Evolutionary conservation across 37 sponge, comb jelly and placozoan genomes (phyloP).

Genomic region (Beroe ovata): DNA sequence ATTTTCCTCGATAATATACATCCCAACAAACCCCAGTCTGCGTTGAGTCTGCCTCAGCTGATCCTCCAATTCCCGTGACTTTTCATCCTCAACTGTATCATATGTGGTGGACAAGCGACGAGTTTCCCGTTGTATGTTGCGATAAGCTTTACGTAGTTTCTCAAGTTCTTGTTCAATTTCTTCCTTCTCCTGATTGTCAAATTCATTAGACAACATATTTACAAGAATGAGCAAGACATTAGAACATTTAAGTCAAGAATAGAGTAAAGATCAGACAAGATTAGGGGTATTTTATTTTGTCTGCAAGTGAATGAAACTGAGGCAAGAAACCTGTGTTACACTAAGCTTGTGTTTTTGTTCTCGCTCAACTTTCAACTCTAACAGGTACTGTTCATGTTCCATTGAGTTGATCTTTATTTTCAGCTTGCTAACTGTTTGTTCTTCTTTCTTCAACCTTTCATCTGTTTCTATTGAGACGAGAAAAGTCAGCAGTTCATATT

Average conservation of each 20-base stretch:
- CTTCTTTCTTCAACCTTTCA: constrained; percentile 26
- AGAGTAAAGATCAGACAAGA: too few species aligned
- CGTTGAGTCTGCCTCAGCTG: constrained; percentile 56
- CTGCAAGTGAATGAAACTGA: too few species aligned
- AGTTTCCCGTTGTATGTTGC: constrained; percentile 52
- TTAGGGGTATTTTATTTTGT: too few species aligned
- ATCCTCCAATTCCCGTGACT: constrained; percentile 21
- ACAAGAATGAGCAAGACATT: too few species aligned
- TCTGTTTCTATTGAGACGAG: neutral
- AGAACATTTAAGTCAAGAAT: too few species aligned
- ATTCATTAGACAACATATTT: too few species aligned
- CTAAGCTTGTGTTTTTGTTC: constrained; percentile 60
- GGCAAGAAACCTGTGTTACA: neutral
- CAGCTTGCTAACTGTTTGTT: constrained; percentile 38
- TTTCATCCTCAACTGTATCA: constrained; percentile 32
- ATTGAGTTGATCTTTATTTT: constrained; percentile 45
- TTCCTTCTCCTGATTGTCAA: constrained; percentile 63
- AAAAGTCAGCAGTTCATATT: too few species aligned
- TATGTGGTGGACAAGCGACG: constrained; percentile 21
- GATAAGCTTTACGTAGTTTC: constrained; percentile 20
- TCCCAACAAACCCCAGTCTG: constrained; percentile 12
- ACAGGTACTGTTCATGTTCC: constrained; percentile 47
- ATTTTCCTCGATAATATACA: too few species aligned
- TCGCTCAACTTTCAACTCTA: constrained; percentile 50
- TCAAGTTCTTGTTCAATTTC: constrained; percentile 40